phyloP scores from a whole-genome alignment of 2,888 invertebrate genomes.

The Capitulum mitella region DNA sequence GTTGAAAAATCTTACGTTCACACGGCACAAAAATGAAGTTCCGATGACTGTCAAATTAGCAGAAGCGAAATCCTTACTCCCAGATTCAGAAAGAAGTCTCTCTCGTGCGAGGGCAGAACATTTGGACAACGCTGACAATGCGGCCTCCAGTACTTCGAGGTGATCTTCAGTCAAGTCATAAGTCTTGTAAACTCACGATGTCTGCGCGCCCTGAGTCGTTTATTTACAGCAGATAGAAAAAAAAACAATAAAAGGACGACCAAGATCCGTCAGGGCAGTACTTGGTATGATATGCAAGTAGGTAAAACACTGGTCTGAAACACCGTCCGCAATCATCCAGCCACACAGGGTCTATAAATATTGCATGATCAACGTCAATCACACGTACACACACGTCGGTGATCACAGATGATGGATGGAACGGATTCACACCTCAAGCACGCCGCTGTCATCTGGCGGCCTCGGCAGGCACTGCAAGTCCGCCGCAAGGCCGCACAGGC shows the following conservation, averaged over 20 bases:
- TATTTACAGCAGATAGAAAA: not conserved
- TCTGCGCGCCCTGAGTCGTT: constrained; percentile 10
- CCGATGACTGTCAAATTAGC: too few relatives aligned
- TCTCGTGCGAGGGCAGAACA: too few relatives aligned
- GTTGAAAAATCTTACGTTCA: too few relatives aligned
- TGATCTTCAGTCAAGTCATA: too few relatives aligned
- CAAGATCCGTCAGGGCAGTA: not conserved
- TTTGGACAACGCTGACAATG: too few relatives aligned
- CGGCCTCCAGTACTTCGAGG: too few relatives aligned
- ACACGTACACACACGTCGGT: not conserved
- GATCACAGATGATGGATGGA: constrained; percentile 23
- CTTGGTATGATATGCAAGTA: not conserved
- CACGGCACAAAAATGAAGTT: too few relatives aligned
- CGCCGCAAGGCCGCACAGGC: not conserved
- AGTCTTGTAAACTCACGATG: not conserved
- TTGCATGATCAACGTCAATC: constrained; percentile 18
- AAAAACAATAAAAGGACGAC: constrained; percentile 2
- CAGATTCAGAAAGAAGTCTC: too few relatives aligned
- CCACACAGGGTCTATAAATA: not conserved
- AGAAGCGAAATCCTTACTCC: too few relatives aligned
- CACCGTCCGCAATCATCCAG: not conserved
- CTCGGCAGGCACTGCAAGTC: not conserved
- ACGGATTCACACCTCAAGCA: not conserved
- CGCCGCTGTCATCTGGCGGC: not conserved
- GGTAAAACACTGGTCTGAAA: not conserved